Base-by-base conservation (phyloP, 2,888 invertebrate genomes). In the Sarcophaga carnaria region DNA sequence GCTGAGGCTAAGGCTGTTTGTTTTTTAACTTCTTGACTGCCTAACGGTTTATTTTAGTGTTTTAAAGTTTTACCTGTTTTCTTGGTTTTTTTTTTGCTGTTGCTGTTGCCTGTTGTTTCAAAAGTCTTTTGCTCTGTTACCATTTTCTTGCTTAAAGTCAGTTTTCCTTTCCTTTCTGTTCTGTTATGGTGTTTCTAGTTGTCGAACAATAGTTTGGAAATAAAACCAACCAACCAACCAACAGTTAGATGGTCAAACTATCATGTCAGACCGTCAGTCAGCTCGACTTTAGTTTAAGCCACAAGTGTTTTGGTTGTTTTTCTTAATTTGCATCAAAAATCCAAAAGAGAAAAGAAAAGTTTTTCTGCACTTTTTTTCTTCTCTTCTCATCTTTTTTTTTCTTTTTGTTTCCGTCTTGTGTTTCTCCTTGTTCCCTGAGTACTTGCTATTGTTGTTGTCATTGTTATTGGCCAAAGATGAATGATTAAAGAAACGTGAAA, bases 21-120 rank as follows among this genome's bases (percentile, higher is more conserved):
- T 64, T 83, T 86, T 77, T 70, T 83, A 83, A 83, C 83, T 80
- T 86, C 74, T 80, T 86, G 80, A 86, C 86, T 86, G 80, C 80
- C 83, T 74, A 80, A 86, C 78, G 83, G 83, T 83, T 80, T 70
- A 74, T 83, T 83, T 82, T 82, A 79, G 82, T 83, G 82, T 71
- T 66, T 37, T 75, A 70, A 79, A 79, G 70, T 79, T 85, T 76
- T 78, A 1, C 20, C 37, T 76, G 69, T 1, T 37, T 72, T 60
- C n/a, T 12, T 22, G 45, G 3, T 60, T 81, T 77, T 59, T 59
- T 54, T 69, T 54, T 64, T 54, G 49, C 20, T 77, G 17, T 66
- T 75, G 75, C 6, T 64, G 47, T 78, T 70, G 60, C 64, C 54
- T 66, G 17, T 71, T n/a, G 70, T 59, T 37, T 10, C 10, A 37